These are phyloP conservation scores for Murina feae DNA, from an alignment of 2,113 vertebrate genomes.

Conservation along the genomic window DNA sequence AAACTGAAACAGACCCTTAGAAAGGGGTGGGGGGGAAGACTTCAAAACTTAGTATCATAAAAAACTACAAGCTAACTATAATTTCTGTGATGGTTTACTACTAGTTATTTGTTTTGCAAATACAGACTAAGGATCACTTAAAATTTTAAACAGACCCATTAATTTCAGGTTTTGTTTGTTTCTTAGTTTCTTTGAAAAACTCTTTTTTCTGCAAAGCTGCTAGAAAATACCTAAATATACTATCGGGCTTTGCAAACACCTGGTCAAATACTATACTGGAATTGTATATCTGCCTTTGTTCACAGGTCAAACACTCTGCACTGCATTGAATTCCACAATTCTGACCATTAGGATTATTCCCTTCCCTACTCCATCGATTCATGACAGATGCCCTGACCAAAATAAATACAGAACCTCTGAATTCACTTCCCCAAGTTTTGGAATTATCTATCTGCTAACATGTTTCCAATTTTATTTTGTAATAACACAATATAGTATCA, in stretches of 20 bases:
- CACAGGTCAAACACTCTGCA: neutral
- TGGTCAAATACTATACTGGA: neutral
- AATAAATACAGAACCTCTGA: constrained; percentile 17
- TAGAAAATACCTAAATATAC: constrained; percentile 15
- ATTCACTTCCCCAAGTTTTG: neutral
- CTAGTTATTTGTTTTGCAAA: constrained; percentile 20
- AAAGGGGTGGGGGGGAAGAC: neutral
- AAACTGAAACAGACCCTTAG: neutral
- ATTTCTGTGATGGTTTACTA: neutral
- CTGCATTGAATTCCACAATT: neutral
- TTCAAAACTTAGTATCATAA: neutral
- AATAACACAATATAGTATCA: neutral
- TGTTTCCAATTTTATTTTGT: neutral
- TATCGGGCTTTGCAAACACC: neutral
- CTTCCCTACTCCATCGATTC: neutral
- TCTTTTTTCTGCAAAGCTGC: neutral
- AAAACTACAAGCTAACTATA: neutral
- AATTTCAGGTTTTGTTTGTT: neutral
- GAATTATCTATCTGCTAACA: neutral
- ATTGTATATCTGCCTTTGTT: neutral
- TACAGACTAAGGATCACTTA: neutral
- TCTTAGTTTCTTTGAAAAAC: neutral
- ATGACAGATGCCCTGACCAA: neutral
- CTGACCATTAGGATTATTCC: neutral
- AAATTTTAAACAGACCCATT: constrained; percentile 13